Percentiles rank a stretch among this genome's conserved stretches.
Conservation (phyloP, 2,797 vertebrate genomes). For the Morelia viridis region DNA sequence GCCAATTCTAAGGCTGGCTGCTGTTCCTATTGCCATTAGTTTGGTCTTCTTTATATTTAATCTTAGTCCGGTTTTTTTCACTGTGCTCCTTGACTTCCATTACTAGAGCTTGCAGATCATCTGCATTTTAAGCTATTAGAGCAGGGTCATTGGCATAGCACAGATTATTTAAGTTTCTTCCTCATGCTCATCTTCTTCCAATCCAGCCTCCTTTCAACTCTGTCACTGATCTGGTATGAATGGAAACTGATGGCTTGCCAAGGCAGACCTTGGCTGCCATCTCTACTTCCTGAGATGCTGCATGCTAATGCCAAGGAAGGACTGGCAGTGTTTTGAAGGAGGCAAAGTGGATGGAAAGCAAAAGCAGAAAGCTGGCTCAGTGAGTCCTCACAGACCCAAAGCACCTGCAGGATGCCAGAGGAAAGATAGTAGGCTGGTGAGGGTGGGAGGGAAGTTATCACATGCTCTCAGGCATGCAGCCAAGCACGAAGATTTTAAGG, state of each 20-base stretch:
- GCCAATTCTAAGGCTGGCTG: neutral
- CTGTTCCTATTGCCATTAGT: neutral
- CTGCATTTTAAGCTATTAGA: neutral
- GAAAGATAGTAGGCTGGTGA: neutral
- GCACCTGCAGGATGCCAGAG: neutral
- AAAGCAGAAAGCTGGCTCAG: neutral
- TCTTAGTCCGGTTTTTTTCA: neutral
- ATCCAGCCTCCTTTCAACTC: neutral
- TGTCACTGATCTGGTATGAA: neutral
- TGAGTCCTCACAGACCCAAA: neutral
- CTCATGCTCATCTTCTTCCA: neutral
- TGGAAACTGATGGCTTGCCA: neutral
- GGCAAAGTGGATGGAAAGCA: neutral
- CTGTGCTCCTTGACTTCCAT: neutral
- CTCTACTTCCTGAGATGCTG: neutral
- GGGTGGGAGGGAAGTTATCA: neutral
- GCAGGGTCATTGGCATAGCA: neutral
- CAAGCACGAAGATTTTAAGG: too few relatives aligned
- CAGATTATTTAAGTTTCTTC: neutral
- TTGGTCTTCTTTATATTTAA: neutral
- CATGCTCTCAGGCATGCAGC: neutral
- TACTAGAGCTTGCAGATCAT: neutral
- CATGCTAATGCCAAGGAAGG: neutral
- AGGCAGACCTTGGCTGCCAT: neutral
- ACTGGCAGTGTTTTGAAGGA: neutral